These are phyloP conservation scores for Toxostoma redivivum DNA, from an alignment of 2,113 vertebrate species.

Conservation along the genomic window DNA sequence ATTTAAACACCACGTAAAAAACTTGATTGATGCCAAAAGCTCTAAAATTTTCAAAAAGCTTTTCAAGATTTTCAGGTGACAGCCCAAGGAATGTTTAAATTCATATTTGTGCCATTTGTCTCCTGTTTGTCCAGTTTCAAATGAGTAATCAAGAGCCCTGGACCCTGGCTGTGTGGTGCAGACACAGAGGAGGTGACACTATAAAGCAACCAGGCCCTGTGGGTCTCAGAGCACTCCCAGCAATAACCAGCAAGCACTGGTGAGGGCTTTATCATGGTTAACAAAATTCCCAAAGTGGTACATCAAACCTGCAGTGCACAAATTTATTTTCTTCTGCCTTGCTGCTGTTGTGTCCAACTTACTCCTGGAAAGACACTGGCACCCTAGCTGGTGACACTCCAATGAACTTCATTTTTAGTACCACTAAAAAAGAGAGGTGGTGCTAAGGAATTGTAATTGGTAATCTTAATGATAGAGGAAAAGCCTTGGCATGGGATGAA, in stretches of 20 bases:
- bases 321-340: background rate
- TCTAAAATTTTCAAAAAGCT: background rate
- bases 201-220: background rate
- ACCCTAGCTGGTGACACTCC: background rate
- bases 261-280: background rate
- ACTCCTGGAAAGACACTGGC: background rate
- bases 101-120: background rate
- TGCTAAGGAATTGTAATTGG: background rate
- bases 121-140: background rate
- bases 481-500: background rate
- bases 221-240: background rate
- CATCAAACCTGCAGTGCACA: rapidly evolving
- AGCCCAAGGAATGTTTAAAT: background rate
- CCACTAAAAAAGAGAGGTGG: background rate
- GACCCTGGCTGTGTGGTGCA: background rate
- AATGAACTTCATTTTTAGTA: background rate
- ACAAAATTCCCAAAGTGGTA: background rate
- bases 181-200: background rate
- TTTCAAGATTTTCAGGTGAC: background rate
- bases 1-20: background rate
- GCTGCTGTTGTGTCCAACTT: background rate
- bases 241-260: background rate
- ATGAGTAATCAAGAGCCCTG: background rate
- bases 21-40: background rate
- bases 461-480: background rate